A percentile compares a stretch with the other conserved stretches of the same genome.
phyloP scores from a whole-genome alignment of 2,797 vertebrate genomes.

The Oryzias sinensis region DNA sequence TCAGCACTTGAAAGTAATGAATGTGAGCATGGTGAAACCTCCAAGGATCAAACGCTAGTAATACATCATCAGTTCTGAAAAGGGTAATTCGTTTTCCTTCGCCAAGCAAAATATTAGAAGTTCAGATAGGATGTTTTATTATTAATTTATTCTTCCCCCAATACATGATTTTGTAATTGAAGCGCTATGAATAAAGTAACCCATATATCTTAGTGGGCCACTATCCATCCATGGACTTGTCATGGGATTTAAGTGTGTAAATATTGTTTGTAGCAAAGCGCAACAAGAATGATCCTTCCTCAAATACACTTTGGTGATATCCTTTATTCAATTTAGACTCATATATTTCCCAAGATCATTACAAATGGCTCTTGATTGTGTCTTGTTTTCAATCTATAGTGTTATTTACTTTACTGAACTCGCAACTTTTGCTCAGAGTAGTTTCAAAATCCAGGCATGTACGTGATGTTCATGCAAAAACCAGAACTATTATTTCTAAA shows the following conservation, averaged over 20 bases:
- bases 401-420: conserved; percentile 67
- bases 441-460: conserved; percentile 5
- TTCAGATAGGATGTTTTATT: conserved; percentile 79
- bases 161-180: conserved; percentile 83
- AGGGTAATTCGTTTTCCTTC: conserved; percentile 83
- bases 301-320: conserved; percentile 75
- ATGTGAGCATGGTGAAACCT: conserved; percentile 80
- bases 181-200: conserved; percentile 79
- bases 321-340: conserved; percentile 76
- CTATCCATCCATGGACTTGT: conserved; percentile 72
- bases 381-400: conserved; percentile 65
- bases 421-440: conserved; percentile 61
- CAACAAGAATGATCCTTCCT: conserved; percentile 73
- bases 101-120: conserved; percentile 83
- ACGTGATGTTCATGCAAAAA: conserved; percentile 25
- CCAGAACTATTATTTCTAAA: conserved; percentile 59
- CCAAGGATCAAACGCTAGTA: conserved; percentile 82
- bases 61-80: conserved; percentile 83
- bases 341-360: conserved; percentile 73
- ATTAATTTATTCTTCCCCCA: conserved; percentile 80
- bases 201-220: conserved; percentile 75
- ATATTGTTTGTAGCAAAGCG: conserved; percentile 74
- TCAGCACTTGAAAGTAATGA: conserved; percentile 84
- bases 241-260: conserved; percentile 77
- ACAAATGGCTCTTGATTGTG: conserved; percentile 74